Base-by-base conservation (phyloP, 2,888 invertebrate species). In the Argynnis bischoffii region DNA sequence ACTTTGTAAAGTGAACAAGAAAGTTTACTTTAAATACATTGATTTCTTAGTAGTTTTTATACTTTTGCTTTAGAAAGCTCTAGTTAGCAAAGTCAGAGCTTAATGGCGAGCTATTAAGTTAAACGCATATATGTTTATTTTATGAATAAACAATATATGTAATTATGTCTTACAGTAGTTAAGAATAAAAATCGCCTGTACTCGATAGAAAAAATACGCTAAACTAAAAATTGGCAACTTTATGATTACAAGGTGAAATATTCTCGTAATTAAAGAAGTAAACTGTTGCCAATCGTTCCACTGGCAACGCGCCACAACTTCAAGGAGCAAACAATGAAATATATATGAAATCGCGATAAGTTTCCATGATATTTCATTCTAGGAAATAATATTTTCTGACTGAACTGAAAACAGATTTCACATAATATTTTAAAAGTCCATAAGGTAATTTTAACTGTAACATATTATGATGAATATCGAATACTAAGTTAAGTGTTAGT, bases 241-340 rank as follows among this genome's bases (percentile, higher is more conserved):
- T 71, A 73, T 69, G 69, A 70, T 64, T 67, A 69, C 73, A 72
- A 73, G 71, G 73, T 74, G 72, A 76, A 71, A 73, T 74, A 73
- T 72, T 69, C 71, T 66, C 69, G 71, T 76, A 74, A 76, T 76
- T 76, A 77, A 74, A 72, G 72, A 72, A 72, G 68, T 73, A 74
- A 75, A 76, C 65, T 69, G 71, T 72, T 73, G 74, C 75, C 74
- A 75, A 72, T 68, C 72, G 68, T 75, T 41, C 72, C 70, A 66
- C 55, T 77, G 77, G 77, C 74, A 48, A n/a, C 53, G 31, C 18
- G 77, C 77, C 77, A 77, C 60, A 48, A 69, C 74, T 74, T 73
- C 71, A 64, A 70, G 72, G 69, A 73, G 70, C 70, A 75, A 76
- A 75, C 76, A 74, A 74, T 75, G 71, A 72, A 71, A 73, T 65